phyloP scores from a whole-genome alignment of 1,140 invertebrate genomes.

The Drosophila watanabei region DNA sequence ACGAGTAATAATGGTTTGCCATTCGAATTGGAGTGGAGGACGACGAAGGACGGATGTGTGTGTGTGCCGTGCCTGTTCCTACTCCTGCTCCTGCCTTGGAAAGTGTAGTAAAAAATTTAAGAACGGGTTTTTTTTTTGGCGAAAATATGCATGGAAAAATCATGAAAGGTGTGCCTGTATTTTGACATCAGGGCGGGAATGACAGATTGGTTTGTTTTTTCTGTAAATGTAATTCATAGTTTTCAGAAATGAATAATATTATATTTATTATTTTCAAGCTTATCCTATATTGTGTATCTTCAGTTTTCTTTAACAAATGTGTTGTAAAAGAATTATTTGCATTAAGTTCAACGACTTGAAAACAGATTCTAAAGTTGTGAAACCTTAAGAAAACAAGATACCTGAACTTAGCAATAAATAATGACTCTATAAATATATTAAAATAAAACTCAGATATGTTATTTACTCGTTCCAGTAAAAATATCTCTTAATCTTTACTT shows the following conservation, averaged over 20 bases:
- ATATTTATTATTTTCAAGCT: neutral
- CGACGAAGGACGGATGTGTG: slow-evolving; percentile 18
- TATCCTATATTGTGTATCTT: neutral
- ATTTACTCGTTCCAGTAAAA: too few relatives aligned
- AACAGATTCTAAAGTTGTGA: too few relatives aligned
- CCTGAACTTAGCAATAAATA: too few relatives aligned
- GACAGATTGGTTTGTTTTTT: neutral
- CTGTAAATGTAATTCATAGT: neutral
- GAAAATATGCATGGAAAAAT: slow-evolving; percentile 23
- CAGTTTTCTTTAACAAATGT: neutral
- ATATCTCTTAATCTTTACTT: neutral
- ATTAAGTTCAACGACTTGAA: too few relatives aligned
- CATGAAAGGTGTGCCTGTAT: neutral
- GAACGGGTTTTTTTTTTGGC: neutral
- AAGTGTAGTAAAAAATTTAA: slow-evolving; percentile 2
- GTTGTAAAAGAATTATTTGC: neutral
- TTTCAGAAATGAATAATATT: neutral
- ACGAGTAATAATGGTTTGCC: slow-evolving; percentile 47
- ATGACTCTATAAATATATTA: too few relatives aligned
- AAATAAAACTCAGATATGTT: too few relatives aligned
- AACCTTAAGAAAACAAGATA: too few relatives aligned
- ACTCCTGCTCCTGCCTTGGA: slow-evolving; percentile 2
- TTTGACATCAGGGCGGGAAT: slow-evolving; percentile 4
- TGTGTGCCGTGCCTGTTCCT: neutral
- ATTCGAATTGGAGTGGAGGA: slow-evolving; percentile 43